These are phyloP conservation scores for Coptodon rendalli DNA, from an alignment of 2,113 vertebrate species.

Conservation along the genomic window DNA sequence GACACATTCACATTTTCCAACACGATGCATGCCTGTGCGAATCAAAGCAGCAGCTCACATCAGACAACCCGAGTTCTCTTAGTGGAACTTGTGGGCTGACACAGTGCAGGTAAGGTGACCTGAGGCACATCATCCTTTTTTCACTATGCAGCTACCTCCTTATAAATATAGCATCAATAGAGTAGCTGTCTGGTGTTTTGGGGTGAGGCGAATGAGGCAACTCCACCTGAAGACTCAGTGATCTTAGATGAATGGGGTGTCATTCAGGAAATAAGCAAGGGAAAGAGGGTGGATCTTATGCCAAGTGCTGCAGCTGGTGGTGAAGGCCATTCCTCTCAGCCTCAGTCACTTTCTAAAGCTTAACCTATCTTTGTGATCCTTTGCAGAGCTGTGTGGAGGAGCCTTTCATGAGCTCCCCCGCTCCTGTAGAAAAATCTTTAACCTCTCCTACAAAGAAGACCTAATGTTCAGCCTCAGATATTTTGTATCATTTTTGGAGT, in stretches of 20 bases:
- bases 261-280: constrained; percentile 47
- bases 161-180: constrained; percentile 71
- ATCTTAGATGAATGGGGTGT: constrained; percentile 58
- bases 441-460: neutral
- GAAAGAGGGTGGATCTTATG: constrained; percentile 34
- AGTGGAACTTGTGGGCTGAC: constrained; percentile 17
- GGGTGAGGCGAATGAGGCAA: constrained; percentile 48
- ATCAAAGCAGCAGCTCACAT: constrained; percentile 23
- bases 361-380: constrained; percentile 11
- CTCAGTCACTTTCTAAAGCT: constrained; percentile 41
- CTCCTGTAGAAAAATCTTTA: constrained; percentile 4
- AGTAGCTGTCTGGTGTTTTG: constrained; percentile 46
- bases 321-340: constrained; percentile 30
- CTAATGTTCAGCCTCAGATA: neutral
- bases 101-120: constrained; percentile 28
- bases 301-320: constrained; percentile 36
- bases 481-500: neutral
- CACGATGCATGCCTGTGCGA: neutral
- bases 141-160: constrained; percentile 32
- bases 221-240: constrained; percentile 49
- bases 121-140: constrained; percentile 39
- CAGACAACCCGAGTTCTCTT: constrained; percentile 2
- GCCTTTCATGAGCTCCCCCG: constrained; percentile 2
- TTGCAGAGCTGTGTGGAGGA: neutral
- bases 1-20: neutral